Evolutionary conservation across 2,888 invertebrate species (phyloP), one percentile per base, ranked within the genome.

Genomic region (Electrophaes corylata): DNA sequence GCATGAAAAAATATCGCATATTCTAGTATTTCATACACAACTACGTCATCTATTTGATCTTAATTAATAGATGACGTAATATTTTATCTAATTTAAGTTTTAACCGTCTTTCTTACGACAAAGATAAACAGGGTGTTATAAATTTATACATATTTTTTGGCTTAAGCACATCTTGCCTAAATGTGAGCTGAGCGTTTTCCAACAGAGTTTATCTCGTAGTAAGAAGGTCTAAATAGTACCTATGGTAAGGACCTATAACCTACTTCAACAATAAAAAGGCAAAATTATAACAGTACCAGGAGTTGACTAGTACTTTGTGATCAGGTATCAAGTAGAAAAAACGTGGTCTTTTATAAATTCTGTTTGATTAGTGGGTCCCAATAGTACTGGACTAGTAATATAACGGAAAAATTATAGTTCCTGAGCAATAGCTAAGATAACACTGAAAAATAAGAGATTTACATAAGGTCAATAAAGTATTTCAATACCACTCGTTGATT

Each of bases 1-100:
- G 79, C 83, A 83, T 88, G 86, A 79, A 85, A 88, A 87, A 87
- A 86, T 87, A 87, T 84, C 78, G 76, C 80, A 75, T 84, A 78
- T 76, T 73, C 73, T 72, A 71, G 69, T 67, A 71, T 72, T 72
- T 65, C 61, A 69, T 72, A 62, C 64, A 70, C 62, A 62, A 65
- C 70, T 72, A 65, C n/a, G 57, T 67, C 71, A 69, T n/a, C 69
- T 70, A 29, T 10, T 8, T 70, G 64, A 72, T 71, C 35, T 19
- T 26, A 46, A 26, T 14, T 66, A 67, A 68, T 67, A 71, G 65
- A 69, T 65, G 70, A 71, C 58, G 62, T 46, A 31, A 26, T 57
- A 47, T 46, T 57, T 54, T 59, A 48, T 57, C 48, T 62, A 60
- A 43, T 12, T 3, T 14, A 23, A 14, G 14, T 20, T 40, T 11